Conservation (phyloP, 2,797 vertebrate genomes). For the Typhlichthys subterraneus region DNA sequence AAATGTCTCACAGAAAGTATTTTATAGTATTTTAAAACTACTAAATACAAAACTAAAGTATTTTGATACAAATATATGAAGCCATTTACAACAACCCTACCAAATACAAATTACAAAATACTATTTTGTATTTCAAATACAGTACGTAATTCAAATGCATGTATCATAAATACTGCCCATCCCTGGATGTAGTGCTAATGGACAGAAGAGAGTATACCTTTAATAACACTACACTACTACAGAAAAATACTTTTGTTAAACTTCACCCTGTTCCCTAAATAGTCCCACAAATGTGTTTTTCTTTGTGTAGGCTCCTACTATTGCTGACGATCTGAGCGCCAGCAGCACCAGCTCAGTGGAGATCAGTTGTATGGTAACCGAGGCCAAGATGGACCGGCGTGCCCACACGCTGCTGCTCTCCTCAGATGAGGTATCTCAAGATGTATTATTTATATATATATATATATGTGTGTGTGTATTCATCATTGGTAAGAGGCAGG, state of each 20-base stretch:
- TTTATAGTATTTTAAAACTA: too few relatives aligned
- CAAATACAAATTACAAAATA: too few relatives aligned
- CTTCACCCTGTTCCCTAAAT: neutral
- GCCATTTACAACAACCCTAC: neutral
- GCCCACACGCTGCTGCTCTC: constrained; percentile 82
- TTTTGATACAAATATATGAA: constrained; percentile 11
- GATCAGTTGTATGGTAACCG: constrained; percentile 84
- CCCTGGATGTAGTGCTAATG: too few relatives aligned
- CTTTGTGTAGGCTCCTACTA: constrained; percentile 79
- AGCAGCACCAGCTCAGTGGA: constrained; percentile 94
- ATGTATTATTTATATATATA: too few relatives aligned
- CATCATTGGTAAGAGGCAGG: too few relatives aligned
- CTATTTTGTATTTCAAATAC: too few relatives aligned
- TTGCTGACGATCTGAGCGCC: constrained; percentile 87
- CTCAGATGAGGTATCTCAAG: constrained; percentile 87
- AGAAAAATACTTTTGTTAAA: neutral
- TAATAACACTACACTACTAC: constrained; percentile 15
- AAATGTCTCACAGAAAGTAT: too few relatives aligned
- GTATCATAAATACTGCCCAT: too few relatives aligned
- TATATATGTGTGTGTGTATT: too few relatives aligned
- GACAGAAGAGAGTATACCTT: neutral
- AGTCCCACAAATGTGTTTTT: constrained; percentile 23
- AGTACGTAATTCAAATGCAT: too few relatives aligned
- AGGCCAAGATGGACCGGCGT: constrained; percentile 81
- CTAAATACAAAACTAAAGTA: too few relatives aligned